These are phyloP conservation scores for Smittia sp. DNA, from an alignment of 2,888 invertebrate genomes.

Conservation along the genomic window DNA sequence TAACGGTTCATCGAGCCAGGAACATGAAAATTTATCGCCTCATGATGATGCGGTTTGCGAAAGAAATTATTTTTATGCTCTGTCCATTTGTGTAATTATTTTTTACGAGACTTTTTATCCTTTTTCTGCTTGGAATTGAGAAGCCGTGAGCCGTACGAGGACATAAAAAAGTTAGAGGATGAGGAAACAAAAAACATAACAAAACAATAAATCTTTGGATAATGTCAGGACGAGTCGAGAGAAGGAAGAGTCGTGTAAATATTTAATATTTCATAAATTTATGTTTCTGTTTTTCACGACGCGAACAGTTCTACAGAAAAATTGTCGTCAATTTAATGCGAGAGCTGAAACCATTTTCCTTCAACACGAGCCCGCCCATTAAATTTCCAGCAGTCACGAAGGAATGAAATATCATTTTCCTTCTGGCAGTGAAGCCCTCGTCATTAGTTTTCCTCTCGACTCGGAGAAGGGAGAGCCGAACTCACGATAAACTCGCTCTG, in stretches of 20 bases:
- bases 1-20: conserved; percentile 15
- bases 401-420: conserved; percentile 11
- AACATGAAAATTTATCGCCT: conserved; percentile 34
- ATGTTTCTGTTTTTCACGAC: background rate
- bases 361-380: conserved; percentile 23
- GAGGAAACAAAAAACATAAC: conserved; percentile 20
- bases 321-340: background rate
- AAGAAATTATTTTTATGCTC: conserved; percentile 24
- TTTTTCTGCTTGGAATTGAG: background rate
- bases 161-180: conserved; percentile 26
- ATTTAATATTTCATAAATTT: conserved; percentile 23
- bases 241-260: background rate
- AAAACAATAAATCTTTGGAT: conserved; percentile 37
- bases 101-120: conserved; percentile 34
- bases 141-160: background rate
- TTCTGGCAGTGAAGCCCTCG: conserved; percentile 23
- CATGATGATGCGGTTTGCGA: conserved; percentile 40
- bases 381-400: conserved; percentile 26
- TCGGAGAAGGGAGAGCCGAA: background rate
- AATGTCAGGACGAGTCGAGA: background rate
- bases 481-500: conserved; percentile 22
- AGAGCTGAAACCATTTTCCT: conserved; percentile 13
- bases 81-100: conserved; percentile 35
- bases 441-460: conserved; percentile 29
- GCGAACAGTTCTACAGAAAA: background rate